These are phyloP conservation scores for Acanthis flammea DNA, from an alignment of 2,797 vertebrate genomes.

Conservation along the genomic window DNA sequence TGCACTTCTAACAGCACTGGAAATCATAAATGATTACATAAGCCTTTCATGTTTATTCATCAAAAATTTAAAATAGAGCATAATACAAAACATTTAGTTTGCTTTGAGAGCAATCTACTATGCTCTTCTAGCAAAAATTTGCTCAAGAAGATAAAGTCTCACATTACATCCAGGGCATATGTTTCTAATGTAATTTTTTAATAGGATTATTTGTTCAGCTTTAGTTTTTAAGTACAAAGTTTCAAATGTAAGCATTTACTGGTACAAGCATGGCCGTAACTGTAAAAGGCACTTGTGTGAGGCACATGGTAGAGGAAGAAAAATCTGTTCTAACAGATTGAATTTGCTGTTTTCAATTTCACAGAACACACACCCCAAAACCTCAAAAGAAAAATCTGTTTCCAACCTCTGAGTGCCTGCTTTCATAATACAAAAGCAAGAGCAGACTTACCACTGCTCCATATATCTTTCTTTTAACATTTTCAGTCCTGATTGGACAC, in stretches of 20 bases:
- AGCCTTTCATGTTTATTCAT: conserved; percentile 39
- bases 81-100: conserved; percentile 7
- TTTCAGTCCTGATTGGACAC: neutral
- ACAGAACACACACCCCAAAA: neutral
- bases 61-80: conserved; percentile 17
- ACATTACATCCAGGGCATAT: rapidly evolving
- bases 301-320: neutral
- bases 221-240: neutral
- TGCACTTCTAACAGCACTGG: neutral
- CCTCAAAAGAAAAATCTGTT: neutral
- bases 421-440: neutral
- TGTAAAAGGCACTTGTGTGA: neutral
- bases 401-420: neutral
- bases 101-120: neutral
- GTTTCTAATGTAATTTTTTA: neutral
- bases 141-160: neutral
- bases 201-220: neutral
- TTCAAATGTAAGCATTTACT: neutral
- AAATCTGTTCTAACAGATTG: neutral
- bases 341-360: neutral
- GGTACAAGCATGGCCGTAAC: neutral
- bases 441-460: neutral
- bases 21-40: conserved; percentile 24
- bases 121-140: neutral
- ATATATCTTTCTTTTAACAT: neutral